phyloP scores from a whole-genome alignment of 2,113 vertebrate species.

The Tragulus kanchil region DNA sequence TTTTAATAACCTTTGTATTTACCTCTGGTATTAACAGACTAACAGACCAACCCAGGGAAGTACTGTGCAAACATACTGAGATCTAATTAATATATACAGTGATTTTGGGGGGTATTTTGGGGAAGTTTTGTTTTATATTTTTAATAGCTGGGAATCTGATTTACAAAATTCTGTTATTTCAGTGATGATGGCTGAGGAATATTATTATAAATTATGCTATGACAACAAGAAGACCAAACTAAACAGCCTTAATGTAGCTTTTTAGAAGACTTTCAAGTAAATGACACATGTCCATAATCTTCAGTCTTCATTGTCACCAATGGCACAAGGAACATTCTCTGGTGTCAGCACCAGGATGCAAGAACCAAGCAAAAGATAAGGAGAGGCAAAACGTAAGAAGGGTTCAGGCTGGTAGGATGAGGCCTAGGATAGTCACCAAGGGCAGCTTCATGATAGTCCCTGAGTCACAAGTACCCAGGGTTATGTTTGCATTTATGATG shows the following conservation, averaged over 20 bases:
- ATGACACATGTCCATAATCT: neutral
- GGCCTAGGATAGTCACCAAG: neutral
- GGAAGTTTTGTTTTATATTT: neutral
- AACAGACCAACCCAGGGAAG: neutral
- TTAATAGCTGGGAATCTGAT: neutral
- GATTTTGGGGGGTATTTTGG: neutral
- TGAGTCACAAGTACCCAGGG: neutral
- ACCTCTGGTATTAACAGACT: neutral
- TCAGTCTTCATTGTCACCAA: neutral
- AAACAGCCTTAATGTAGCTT: neutral
- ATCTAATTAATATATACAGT: neutral
- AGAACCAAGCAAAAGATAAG: neutral
- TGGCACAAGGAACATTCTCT: neutral
- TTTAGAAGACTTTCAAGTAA: constrained; percentile 5
- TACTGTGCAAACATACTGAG: neutral
- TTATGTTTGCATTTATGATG: neutral
- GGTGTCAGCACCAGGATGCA: neutral
- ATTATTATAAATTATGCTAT: neutral
- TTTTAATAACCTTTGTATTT: neutral
- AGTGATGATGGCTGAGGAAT: neutral
- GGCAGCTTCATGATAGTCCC: neutral
- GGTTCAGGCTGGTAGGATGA: neutral
- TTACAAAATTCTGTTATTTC: constrained; percentile 19
- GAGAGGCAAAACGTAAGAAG: neutral
- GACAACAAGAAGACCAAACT: neutral